Conservation (phyloP, 2,797 vertebrate genomes). For the Amblyopsis hoosieri region DNA sequence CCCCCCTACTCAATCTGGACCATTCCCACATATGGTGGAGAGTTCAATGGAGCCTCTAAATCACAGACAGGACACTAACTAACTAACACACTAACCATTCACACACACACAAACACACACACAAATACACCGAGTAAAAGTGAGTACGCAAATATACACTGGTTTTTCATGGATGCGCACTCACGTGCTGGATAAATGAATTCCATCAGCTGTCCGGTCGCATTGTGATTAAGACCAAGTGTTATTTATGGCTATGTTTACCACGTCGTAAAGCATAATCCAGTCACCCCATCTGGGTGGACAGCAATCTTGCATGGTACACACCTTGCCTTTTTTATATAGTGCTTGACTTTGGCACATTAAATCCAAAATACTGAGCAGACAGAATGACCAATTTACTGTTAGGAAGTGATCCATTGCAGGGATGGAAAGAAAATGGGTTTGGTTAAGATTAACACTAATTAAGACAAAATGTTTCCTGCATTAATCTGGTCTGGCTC, state of each 20-base stretch:
- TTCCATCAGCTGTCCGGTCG: slow-evolving; percentile 60
- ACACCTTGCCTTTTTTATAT: slow-evolving; percentile 69
- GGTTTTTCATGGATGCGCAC: background rate
- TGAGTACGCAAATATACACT: slow-evolving; percentile 19
- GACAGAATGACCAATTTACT: slow-evolving; percentile 54
- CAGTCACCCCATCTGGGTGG: slow-evolving; percentile 51
- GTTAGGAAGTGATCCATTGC: slow-evolving; percentile 8
- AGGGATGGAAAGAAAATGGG: slow-evolving; percentile 19
- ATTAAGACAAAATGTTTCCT: slow-evolving; percentile 36
- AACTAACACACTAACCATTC: background rate
- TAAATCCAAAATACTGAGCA: slow-evolving; percentile 35
- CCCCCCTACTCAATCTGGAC: background rate
- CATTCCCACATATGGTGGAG: slow-evolving; percentile 3
- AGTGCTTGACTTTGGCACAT: slow-evolving; percentile 39
- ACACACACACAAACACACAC: slow-evolving; percentile 6
- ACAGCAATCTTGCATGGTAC: slow-evolving; percentile 64
- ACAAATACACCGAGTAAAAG: background rate
- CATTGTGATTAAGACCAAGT: slow-evolving; percentile 66
- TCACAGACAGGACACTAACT: slow-evolving; percentile 9
- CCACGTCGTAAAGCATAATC: slow-evolving; percentile 69
- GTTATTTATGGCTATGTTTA: slow-evolving; percentile 70
- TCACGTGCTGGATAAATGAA: slow-evolving; percentile 55
- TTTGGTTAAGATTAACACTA: slow-evolving; percentile 28
- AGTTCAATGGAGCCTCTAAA: slow-evolving; percentile 42
- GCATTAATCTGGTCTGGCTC: slow-evolving; percentile 17